Evolutionary conservation across 2,888 invertebrate species (phyloP), one percentile per base, ranked within the genome.

Genomic region (Metalampra italica): DNA sequence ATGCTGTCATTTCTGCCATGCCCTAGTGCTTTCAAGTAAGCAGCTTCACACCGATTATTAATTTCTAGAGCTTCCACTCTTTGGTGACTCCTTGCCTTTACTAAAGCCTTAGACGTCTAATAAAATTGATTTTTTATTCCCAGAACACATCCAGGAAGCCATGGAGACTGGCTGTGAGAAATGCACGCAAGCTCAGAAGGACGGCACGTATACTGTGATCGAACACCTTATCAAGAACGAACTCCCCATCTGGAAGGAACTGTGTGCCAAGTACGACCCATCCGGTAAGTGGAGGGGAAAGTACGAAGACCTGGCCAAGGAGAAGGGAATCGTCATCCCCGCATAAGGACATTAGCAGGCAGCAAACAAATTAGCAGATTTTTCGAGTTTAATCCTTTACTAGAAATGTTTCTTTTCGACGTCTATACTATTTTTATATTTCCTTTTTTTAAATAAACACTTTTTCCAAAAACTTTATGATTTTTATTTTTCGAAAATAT

Each of bases 261-360:
- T 96, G 36, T 88, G 92, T 54, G 89, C 71, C 38, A 94, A 93
- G 76, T 96, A 91, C 74, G 95, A 96, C 74, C 92, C 93, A 9
- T 84, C 91, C 0, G 92, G 93, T 30, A 70, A 82, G 45, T 95
- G 92, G 89, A 91, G 90, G 67, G 86, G 86, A 71, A 92, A 91
- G 69, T 95, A 94, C 78, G 90, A 91, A 57, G 88, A 89, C 0
- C 90, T 91, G 42, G 92, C 92, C 1, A 76, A 74, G 48, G 80
- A 85, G 30, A 82, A 86, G 14, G 92, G 92, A 37, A 87, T 90
- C 45, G 42, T 41, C 1, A 79, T 85, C 39, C 80, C 78, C 0
- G 70, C 75, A 47, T 61, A 66, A 55, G 46, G 8, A 32, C n/a
- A 22, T 2, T 22, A 2, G 22, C 22, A 22, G 22, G 5, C 22